A percentile compares a stretch with the other conserved stretches of the same genome.
phyloP scores from a whole-genome alignment of 2,888 invertebrate species.

The Seira musarum region DNA sequence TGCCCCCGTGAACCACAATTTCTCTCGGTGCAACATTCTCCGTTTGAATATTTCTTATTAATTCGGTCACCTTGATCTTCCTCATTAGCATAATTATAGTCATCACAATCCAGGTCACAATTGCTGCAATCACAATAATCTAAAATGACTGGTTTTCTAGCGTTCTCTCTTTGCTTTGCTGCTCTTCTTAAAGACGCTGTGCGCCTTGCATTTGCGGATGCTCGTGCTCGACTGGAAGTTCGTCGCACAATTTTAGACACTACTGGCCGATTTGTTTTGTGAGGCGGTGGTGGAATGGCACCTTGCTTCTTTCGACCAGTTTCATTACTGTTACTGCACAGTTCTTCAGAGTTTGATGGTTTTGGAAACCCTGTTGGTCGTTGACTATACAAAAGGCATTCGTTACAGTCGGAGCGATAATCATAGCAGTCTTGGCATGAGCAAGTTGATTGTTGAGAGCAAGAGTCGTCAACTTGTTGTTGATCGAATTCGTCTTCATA shows the following conservation, averaged over 20 bases:
- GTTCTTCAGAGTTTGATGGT: constrained; percentile 53
- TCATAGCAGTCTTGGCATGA: constrained; percentile 54
- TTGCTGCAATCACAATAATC: constrained; percentile 66
- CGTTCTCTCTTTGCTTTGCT: neutral
- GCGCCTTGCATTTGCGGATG: constrained; percentile 25
- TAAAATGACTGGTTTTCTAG: constrained; percentile 58
- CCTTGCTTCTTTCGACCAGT: constrained; percentile 19
- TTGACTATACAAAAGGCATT: constrained; percentile 44
- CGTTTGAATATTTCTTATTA: neutral
- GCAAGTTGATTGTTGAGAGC: constrained; percentile 20
- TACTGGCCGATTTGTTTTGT: neutral
- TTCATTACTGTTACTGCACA: constrained; percentile 54
- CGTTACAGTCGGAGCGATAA: constrained; percentile 59
- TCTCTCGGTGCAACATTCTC: neutral
- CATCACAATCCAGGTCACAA: constrained; percentile 49
- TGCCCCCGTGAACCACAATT: constrained; percentile 19
- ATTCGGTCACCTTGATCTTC: neutral
- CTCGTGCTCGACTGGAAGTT: constrained; percentile 47
- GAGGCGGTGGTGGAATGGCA: constrained; percentile 16
- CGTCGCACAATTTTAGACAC: constrained; percentile 52
- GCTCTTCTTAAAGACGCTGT: constrained; percentile 28
- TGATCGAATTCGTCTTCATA: constrained; percentile 4
- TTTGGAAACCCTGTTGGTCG: constrained; percentile 44
- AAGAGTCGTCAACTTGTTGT: constrained; percentile 22
- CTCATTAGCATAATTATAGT: constrained; percentile 13